A percentile compares a stretch with the other conserved stretches of the same genome.
These are phyloP conservation scores for Remorina albescens DNA, from an alignment of 2,797 vertebrate genomes.

Conservation along the genomic window DNA sequence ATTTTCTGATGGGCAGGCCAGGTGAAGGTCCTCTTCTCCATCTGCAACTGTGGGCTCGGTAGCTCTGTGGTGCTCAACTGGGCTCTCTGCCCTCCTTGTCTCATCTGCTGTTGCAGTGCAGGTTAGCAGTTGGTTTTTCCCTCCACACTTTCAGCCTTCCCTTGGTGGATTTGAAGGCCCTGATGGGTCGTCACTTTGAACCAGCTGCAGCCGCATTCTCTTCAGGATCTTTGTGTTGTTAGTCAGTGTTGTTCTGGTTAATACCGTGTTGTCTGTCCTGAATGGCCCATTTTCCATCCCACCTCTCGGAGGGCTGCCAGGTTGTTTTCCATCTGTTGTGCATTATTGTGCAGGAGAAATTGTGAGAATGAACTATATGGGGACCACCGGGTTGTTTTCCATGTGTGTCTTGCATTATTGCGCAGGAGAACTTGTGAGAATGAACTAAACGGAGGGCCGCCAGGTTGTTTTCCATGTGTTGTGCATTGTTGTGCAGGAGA, in stretches of 20 bases:
- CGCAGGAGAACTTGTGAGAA: no score
- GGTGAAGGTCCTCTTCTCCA: neutral
- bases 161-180: conserved; percentile 9
- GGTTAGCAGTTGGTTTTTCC: neutral
- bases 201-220: conserved; percentile 6
- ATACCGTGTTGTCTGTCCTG: neutral
- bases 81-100: no score
- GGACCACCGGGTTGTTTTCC: no score
- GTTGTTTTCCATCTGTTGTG: no score
- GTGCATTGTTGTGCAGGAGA: no score
- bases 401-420: no score
- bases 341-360: no score
- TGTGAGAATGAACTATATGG: no score
- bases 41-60: neutral
- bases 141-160: neutral
- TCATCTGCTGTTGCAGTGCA: neutral
- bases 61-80: conserved; percentile 14
- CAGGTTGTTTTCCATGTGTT: no score
- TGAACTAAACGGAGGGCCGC: no score
- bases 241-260: neutral
- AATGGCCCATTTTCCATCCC: neutral
- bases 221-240: neutral
- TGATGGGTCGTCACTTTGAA: neutral
- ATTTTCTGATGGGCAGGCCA: no score
- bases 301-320: no score